Evolutionary conservation across 1,140 invertebrate species (phyloP).

Genomic region (Achroia grisella): DNA sequence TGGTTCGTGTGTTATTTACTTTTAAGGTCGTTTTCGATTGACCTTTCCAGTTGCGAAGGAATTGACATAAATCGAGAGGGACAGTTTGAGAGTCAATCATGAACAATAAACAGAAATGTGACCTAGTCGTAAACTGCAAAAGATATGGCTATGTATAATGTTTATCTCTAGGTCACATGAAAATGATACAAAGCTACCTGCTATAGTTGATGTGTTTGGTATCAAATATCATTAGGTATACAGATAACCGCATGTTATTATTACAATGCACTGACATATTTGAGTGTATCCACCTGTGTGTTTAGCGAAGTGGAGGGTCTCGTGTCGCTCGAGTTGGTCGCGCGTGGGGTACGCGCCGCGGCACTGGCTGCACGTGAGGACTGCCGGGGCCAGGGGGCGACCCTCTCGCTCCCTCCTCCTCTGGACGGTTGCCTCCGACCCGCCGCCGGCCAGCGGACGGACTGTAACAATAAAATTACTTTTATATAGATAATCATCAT

Average conservation of each 20-base stretch:
- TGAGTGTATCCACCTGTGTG: conserved; percentile 77
- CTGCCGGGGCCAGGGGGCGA: conserved; percentile 70
- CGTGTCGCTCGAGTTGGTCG: conserved; percentile 89
- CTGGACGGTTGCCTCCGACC: conserved; percentile 40
- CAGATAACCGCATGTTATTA: conserved; percentile 10
- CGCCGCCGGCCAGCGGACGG: conserved; percentile 56
- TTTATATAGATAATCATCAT: neutral
- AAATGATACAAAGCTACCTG: too few relatives aligned
- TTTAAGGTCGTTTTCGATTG: too few relatives aligned
- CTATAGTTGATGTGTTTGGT: too few relatives aligned
- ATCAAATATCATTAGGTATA: too few relatives aligned
- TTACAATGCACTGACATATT: conserved; percentile 68
- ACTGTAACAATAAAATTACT: conserved; percentile 33
- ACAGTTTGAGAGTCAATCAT: too few relatives aligned
- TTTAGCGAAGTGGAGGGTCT: conserved; percentile 87
- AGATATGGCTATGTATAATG: too few relatives aligned
- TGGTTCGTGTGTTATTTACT: too few relatives aligned
- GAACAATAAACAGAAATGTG: too few relatives aligned
- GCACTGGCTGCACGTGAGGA: conserved; percentile 84
- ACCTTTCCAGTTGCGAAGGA: too few relatives aligned
- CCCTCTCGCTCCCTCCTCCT: conserved; percentile 55
- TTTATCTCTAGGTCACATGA: too few relatives aligned
- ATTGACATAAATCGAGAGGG: too few relatives aligned
- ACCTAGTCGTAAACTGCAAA: too few relatives aligned
- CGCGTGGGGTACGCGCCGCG: conserved; percentile 83